Evolutionary conservation across 2,113 vertebrate species (phyloP), one percentile per base, ranked within the genome.

Genomic region (Vulpes vulpes): DNA sequence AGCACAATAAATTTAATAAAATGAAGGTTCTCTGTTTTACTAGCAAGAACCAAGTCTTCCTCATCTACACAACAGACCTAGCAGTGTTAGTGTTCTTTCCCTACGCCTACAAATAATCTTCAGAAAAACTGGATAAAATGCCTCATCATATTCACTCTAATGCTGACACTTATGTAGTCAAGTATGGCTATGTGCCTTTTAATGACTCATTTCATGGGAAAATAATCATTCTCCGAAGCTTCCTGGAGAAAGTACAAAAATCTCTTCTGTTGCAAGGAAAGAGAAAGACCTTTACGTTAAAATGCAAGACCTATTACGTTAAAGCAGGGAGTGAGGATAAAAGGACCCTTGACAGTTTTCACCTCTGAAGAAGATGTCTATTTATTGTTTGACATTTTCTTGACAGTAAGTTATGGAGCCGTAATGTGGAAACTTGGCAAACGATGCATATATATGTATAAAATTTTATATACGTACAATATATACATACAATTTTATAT

Each of bases 1-100:
- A 89, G 74, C 78, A 17, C 25, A 92, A 32, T 79, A 83, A 78
- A 93, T 91, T 97, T 96, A 97, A 86, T 95, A 71, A 98, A 95
- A 67, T 81, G 83, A 92, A 88, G 8, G 15, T 89, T 76, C 3
- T 3, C 32, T 65, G 9, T 38, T 95, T 95, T 92, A 65, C 62
- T 82, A 73, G 59, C 6, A 95, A 90, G 32, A 69, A 16, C 23
- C 81, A 76, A 90, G 30, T 84, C 96, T 92, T 92, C 57, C 25
- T 97, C 64, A 92, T 94, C 55, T 82, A 84, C 7, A 20, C 51
- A 89, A 12, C 20, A 35, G 32, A 64, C 27, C 67, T 43, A 86
- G 8, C 22, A 74, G 20, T 59, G 57, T 84, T 96, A 90, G 95
- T 82, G 22, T n/a, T 94, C 64, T 90, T 94, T 91, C 74, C n/a